Evolutionary conservation across 2,888 invertebrate genomes (phyloP).

Genomic region (Rambutsinella grinnellia): DNA sequence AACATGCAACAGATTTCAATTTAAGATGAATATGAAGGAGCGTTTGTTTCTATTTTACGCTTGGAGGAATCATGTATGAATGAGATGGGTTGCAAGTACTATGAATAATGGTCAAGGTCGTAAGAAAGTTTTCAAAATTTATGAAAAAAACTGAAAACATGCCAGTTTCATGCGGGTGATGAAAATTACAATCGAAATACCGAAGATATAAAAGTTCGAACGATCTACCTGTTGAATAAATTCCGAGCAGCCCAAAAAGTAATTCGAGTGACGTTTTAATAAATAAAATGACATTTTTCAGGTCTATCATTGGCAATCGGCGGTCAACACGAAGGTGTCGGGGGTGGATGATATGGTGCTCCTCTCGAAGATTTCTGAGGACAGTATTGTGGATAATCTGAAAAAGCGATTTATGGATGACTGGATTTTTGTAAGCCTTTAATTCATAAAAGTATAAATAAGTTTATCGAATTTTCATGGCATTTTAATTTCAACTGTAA

Average conservation of each 20-base stretch:
- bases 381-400: constrained; percentile 77
- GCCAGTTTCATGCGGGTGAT: background rate
- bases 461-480: background rate
- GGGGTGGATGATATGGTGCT: constrained; percentile 81
- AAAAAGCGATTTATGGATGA: constrained; percentile 77
- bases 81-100: no score
- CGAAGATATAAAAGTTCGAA: background rate
- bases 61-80: no score
- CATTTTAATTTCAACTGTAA: background rate
- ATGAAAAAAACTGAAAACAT: background rate
- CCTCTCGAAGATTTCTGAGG: constrained; percentile 75
- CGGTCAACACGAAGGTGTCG: constrained; percentile 76
- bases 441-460: constrained; percentile 10
- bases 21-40: background rate
- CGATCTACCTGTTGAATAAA: no score
- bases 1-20: no score
- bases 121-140: background rate
- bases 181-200: background rate
- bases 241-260: background rate
- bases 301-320: constrained; percentile 79
- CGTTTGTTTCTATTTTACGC: no score
- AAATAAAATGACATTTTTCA: constrained; percentile 63
- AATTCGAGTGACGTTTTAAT: background rate
- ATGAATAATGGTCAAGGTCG: no score
- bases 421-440: constrained; percentile 75